Percentiles rank a stretch among this genome's conserved stretches.
Evolutionary conservation across 2,797 vertebrate genomes (phyloP).

Genomic region (Menidia menidia): DNA sequence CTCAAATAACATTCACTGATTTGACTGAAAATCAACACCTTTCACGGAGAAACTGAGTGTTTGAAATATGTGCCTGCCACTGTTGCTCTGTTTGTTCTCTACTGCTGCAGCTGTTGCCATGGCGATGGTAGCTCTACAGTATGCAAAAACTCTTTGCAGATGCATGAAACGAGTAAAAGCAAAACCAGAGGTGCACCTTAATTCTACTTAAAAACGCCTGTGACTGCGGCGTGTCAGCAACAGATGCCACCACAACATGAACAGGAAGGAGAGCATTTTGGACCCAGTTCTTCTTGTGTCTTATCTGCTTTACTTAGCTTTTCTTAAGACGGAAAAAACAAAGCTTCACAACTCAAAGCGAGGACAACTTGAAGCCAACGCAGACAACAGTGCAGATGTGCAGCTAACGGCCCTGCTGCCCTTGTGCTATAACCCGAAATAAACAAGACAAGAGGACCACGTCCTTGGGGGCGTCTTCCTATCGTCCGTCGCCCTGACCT

Average conservation of each 20-base stretch:
- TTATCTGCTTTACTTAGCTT: slow-evolving; percentile 1
- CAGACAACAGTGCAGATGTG: neutral
- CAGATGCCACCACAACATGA: neutral
- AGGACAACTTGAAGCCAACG: slow-evolving; percentile 10
- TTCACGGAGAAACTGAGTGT: slow-evolving; percentile 1
- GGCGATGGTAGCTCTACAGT: slow-evolving; percentile 45
- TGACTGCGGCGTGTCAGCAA: neutral
- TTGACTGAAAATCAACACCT: neutral
- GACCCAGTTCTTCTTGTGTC: slow-evolving; percentile 2
- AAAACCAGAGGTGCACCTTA: slow-evolving; percentile 27
- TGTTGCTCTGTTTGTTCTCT: slow-evolving; percentile 29
- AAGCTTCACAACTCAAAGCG: slow-evolving; percentile 7
- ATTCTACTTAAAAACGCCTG: slow-evolving; percentile 13
- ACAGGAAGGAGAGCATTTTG: slow-evolving; percentile 17
- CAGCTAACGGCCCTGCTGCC: slow-evolving; percentile 12
- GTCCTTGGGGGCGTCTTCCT: slow-evolving; percentile 6
- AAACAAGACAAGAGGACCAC: slow-evolving; percentile 19
- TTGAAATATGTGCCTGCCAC: slow-evolving; percentile 10
- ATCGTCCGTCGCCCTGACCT: slow-evolving; percentile 82
- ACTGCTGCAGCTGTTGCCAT: slow-evolving; percentile 62
- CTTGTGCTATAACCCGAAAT: slow-evolving; percentile 1
- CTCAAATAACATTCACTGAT: slow-evolving; percentile 4
- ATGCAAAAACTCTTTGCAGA: slow-evolving; percentile 48
- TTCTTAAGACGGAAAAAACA: slow-evolving; percentile 4
- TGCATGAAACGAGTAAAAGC: slow-evolving; percentile 39